Conservation (phyloP, 2,888 invertebrate species). For the Platerodrilus igneus region DNA sequence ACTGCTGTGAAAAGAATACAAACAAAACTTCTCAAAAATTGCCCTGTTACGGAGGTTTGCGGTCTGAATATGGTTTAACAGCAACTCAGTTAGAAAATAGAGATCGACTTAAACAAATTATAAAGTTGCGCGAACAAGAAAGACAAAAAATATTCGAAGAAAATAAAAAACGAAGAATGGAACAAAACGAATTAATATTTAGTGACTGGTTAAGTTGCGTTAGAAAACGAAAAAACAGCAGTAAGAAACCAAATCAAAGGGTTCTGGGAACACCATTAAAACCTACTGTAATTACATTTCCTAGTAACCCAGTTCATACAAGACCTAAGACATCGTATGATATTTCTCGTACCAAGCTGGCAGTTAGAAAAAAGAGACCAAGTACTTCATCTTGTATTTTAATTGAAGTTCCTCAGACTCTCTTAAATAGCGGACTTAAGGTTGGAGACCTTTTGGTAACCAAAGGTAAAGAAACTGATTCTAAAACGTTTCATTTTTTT, state of each 20-base stretch:
- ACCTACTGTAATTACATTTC: slow-evolving; percentile 31
- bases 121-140: slow-evolving; percentile 47
- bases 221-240: no score
- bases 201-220: slow-evolving; percentile 51
- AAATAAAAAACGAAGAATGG: slow-evolving; percentile 37
- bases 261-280: slow-evolving; percentile 22
- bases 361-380: slow-evolving; percentile 32
- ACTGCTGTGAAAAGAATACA: slow-evolving; percentile 47
- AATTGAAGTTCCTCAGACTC: slow-evolving; percentile 38
- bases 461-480: slow-evolving; percentile 17
- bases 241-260: no score
- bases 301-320: slow-evolving; percentile 28
- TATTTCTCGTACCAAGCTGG: slow-evolving; percentile 31
- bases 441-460: slow-evolving; percentile 34
- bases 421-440: slow-evolving; percentile 37
- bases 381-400: slow-evolving; percentile 40
- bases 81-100: slow-evolving; percentile 48
- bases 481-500: slow-evolving; percentile 36
- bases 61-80: slow-evolving; percentile 54
- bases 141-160: slow-evolving; percentile 47
- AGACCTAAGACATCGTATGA: slow-evolving; percentile 41
- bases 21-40: slow-evolving; percentile 43
- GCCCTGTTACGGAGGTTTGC: slow-evolving; percentile 51
- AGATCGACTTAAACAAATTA: slow-evolving; percentile 42
- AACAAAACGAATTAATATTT: slow-evolving; percentile 53